Percentiles rank a stretch among this genome's conserved stretches.
Conservation (phyloP, 2,888 invertebrate species). For the Fragum fragum region DNA sequence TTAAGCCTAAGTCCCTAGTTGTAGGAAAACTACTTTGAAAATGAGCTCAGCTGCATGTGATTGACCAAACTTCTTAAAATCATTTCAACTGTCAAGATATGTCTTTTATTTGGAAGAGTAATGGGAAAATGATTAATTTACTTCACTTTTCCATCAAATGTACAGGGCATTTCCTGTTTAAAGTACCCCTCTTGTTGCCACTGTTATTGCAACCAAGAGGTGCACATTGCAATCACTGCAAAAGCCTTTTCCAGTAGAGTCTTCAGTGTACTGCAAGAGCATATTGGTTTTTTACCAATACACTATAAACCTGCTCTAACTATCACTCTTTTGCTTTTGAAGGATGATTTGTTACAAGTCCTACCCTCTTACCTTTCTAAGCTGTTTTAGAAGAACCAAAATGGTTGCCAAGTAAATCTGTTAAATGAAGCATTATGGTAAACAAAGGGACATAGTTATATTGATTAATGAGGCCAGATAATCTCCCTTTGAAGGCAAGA, state of each 20-base stretch:
- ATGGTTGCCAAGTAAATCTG: neutral
- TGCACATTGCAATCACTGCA: conserved; percentile 39
- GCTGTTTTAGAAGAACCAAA: neutral
- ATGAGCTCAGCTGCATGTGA: conserved; percentile 36
- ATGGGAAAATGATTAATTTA: conserved; percentile 25
- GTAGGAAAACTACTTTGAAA: conserved; percentile 14
- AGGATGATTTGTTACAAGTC: neutral
- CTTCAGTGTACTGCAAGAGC: conserved; percentile 30
- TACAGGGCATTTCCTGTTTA: neutral
- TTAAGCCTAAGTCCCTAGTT: conserved; percentile 7
- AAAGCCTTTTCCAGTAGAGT: conserved; percentile 58
- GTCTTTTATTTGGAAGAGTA: neutral
- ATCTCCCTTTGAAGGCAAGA: conserved; percentile 11
- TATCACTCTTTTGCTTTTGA: conserved; percentile 9
- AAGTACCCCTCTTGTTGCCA: conserved; percentile 5
- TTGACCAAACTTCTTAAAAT: conserved; percentile 1
- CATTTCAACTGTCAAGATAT: conserved; percentile 19
- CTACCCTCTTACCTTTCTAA: conserved; percentile 12
- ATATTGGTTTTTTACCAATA: conserved; percentile 49
- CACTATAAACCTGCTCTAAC: conserved; percentile 15
- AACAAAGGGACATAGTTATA: conserved; percentile 30
- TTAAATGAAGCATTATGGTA: conserved; percentile 17
- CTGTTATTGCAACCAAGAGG: conserved; percentile 13
- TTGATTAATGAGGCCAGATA: conserved; percentile 9
- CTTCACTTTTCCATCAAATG: conserved; percentile 1